Evolutionary conservation across 2,888 invertebrate genomes (phyloP).

Genomic region (Drosophila nr. medialis): DNA sequence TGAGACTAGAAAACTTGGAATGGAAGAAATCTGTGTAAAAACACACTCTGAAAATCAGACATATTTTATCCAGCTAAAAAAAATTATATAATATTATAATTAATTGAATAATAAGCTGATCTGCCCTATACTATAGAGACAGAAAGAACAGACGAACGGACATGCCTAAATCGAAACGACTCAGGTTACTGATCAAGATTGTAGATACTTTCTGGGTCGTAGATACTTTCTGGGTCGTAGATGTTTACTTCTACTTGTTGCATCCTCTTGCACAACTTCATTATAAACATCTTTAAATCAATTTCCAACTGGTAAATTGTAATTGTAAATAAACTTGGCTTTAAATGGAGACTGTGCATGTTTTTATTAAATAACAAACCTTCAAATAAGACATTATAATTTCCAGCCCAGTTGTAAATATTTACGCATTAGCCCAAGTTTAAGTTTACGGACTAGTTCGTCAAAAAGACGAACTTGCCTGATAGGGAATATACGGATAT

Average conservation of each 20-base stretch:
- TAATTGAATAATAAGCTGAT: not conserved
- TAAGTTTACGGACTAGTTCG: not conserved
- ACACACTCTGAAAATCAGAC: not conserved
- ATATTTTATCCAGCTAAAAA: not conserved
- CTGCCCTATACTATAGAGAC: not conserved
- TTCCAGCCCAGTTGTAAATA: not conserved
- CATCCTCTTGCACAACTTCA: not conserved
- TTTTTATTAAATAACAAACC: not conserved
- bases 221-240: not conserved
- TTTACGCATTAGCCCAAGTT: not conserved
- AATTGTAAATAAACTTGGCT: no score
- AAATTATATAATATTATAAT: not conserved
- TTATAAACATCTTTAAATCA: not conserved
- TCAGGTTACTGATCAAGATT: not conserved
- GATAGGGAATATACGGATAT: not conserved
- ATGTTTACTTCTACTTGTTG: not conserved
- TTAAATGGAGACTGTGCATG: not conserved
- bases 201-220: not conserved
- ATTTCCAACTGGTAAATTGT: rapidly evolving
- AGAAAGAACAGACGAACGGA: not conserved
- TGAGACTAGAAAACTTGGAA: not conserved
- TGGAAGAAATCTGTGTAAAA: not conserved
- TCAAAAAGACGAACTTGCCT: not conserved
- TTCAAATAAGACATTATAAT: not conserved
- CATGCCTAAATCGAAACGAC: not conserved